Evolutionary conservation across 2,888 invertebrate species (phyloP), one percentile per base, ranked within the genome.

Genomic region (Diarsia mendica): DNA sequence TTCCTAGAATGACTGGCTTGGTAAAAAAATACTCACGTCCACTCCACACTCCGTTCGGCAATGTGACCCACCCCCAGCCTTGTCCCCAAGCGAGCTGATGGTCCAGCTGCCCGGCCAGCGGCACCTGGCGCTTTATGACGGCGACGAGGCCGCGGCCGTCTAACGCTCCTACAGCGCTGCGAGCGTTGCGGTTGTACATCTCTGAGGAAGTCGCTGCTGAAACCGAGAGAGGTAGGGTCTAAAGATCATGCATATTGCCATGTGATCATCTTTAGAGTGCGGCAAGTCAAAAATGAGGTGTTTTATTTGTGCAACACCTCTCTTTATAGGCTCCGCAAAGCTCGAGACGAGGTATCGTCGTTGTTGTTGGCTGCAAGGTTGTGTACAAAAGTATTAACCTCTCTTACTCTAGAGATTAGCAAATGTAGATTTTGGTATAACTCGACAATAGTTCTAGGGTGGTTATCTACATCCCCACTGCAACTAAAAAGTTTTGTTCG

Each of bases 31-130:
- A 95, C 96, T 95, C 85, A 97, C 97, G 97, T 89, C 97, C 97
- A 87, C 97, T 97, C 97, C 97, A 97, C 3, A 97, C 97, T 13
- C 97, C 97, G 78, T 97, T 97, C 18, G 97, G 97, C 88, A 97
- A 90, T 20, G 97, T 97, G 73, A 97, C 97, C 98, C 98, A 98
- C 3, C 98, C 98, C 97, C 98, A 98, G 66, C 98, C 98, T 87
- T 98, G 98, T 8, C 98, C 98, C 98, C 98, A 98, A 86, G 96
- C 97, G 88, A 92, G 97, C 92, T 94, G 97, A 90, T 93, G 97
- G 92, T 94, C 97, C 89, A 96, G 96, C 93, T 97, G 94, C 0
- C 96, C 96, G 0, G 96, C 96, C 63, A 96, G 91, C 0, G 96
- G 96, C 46, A 96, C 96, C 87, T 96, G 96, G 3, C 96, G 88